These are phyloP conservation scores for Scatophagus argus DNA, from an alignment of 2,113 vertebrate genomes.

Conservation along the genomic window DNA sequence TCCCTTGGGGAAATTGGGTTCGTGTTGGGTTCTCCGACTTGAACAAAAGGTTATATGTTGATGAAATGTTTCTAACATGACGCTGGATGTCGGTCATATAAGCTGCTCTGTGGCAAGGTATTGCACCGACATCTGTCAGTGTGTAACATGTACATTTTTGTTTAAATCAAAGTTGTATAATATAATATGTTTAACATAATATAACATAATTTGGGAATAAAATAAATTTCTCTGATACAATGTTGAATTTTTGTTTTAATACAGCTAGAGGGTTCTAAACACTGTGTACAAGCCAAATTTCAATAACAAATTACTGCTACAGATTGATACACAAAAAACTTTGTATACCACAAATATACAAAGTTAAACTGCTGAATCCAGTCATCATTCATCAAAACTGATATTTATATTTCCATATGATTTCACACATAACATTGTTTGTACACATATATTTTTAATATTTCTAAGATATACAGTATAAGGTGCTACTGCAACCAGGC, in stretches of 20 bases:
- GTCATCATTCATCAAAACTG: not conserved
- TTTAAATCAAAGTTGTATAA: conserved; percentile 42
- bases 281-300: not conserved
- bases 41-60: conserved; percentile 5
- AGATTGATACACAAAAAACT: not conserved
- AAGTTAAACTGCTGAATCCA: not conserved
- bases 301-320: too few relatives aligned
- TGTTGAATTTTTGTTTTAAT: conserved; percentile 10
- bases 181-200: conserved; percentile 19
- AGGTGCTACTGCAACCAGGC: not conserved
- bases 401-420: not conserved
- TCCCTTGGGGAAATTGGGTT: too few relatives aligned
- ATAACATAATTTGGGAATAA: conserved; percentile 24
- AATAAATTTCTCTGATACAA: conserved; percentile 34
- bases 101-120: not conserved
- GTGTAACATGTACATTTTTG: conserved; percentile 36
- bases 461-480: not conserved
- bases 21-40: conserved; percentile 7
- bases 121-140: not conserved
- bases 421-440: not conserved
- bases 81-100: not conserved
- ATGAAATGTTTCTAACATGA: conserved; percentile 1
- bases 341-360: not conserved
- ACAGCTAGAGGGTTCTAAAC: too few relatives aligned
- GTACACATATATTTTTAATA: not conserved